Conservation (phyloP, 2,113 vertebrate genomes). For the Turdus rufiventris region DNA sequence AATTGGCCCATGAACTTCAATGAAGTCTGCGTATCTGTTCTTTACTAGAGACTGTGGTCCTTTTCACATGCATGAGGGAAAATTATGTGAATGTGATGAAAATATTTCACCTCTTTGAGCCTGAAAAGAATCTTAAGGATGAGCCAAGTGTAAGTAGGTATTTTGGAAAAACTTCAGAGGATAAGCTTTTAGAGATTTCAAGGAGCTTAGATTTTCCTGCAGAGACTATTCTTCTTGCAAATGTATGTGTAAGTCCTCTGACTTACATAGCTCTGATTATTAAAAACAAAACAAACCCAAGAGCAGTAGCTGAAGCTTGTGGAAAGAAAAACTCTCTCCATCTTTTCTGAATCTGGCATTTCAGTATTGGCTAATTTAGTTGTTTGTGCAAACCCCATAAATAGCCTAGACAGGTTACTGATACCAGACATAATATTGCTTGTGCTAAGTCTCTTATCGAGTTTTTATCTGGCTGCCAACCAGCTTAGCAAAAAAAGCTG, state of each 20-base stretch:
- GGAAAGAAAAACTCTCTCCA: not conserved
- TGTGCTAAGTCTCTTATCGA: constrained; percentile 36
- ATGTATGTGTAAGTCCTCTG: not conserved
- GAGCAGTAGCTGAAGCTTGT: not conserved
- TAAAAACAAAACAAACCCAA: not conserved
- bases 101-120: not conserved
- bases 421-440: constrained; percentile 55
- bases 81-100: not conserved
- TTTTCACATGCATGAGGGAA: not conserved
- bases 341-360: not conserved
- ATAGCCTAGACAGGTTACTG: constrained; percentile 49
- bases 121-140: not conserved
- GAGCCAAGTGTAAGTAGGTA: not conserved
- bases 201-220: not conserved
- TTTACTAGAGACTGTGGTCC: not conserved
- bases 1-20: not conserved
- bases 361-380: not conserved
- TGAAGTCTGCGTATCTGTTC: not conserved
- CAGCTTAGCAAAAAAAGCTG: constrained; percentile 32
- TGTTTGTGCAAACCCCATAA: constrained; percentile 41
- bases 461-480: constrained; percentile 27
- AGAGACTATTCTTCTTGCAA: not conserved
- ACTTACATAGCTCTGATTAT: not conserved
- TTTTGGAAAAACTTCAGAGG: not conserved
- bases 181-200: not conserved